Percentiles rank a stretch among this genome's conserved stretches.
These are phyloP conservation scores for Siniperca obscura DNA, from an alignment of 2,797 vertebrate genomes.

Conservation along the genomic window DNA sequence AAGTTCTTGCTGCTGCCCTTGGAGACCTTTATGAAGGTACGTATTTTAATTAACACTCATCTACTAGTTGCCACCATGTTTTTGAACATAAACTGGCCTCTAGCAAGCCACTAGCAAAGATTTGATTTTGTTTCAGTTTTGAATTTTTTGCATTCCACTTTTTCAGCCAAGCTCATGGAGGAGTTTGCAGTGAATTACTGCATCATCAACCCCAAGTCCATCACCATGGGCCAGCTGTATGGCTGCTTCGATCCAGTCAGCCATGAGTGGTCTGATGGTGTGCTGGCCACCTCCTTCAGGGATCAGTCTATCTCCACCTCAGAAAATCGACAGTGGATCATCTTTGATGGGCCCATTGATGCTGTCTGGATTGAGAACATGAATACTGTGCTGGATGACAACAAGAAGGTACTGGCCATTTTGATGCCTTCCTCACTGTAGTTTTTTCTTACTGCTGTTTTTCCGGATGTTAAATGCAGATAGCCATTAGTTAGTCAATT, in stretches of 20 bases:
- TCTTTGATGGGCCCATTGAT: constrained; percentile 96
- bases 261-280: constrained; percentile 94
- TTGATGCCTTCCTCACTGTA: background rate
- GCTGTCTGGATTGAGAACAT: constrained; percentile 99
- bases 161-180: constrained; percentile 85
- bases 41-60: background rate
- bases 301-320: constrained; percentile 88
- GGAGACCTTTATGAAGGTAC: constrained; percentile 87
- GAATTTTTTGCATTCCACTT: background rate
- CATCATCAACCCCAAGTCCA: constrained; percentile 94
- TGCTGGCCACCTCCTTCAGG: constrained; percentile 91
- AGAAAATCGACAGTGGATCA: constrained; percentile 92
- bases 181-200: constrained; percentile 91
- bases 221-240: constrained; percentile 95
- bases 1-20: constrained; percentile 90
- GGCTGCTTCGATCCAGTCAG: constrained; percentile 93
- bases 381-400: constrained; percentile 97
- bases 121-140: background rate
- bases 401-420: constrained; percentile 90
- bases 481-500: background rate
- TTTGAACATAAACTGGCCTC: background rate
- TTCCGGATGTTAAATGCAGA: background rate
- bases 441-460: background rate
- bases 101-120: constrained; percentile 2
- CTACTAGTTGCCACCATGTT: background rate